Base-by-base conservation (phyloP, 1,140 invertebrate genomes). In the Idris sp. region DNA sequence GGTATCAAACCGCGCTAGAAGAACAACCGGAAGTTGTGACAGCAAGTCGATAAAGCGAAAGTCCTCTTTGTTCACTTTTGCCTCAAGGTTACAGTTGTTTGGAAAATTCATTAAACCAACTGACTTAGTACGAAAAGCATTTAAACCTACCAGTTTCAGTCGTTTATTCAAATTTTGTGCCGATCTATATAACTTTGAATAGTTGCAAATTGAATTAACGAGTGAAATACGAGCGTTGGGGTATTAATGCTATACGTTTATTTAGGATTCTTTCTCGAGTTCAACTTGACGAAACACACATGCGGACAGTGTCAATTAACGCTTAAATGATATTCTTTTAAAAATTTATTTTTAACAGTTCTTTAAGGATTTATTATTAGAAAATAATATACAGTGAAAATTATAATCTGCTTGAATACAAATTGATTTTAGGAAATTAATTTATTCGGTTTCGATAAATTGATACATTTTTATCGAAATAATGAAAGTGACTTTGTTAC, bases 11-110 rank as follows among this genome's bases (percentile, higher is more conserved):
- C 46, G 43, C 43, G 54, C 58, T n/a, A n/a, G 53, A 61, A 44
- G 51, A 75, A 62, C 54, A 35, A 65, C 33, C 67, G 74, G 67
- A 72, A 72, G 54, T 72, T 67, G 41, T 67, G 74, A 76, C 74
- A 76, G 67, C 18, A 65, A 76, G 74, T 72, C 74, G 61, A 76
- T 76, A 65, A 48, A 69, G 74, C 59, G 61, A 76, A 76, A 76
- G 64, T 65, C 46, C 54, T n/a, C n/a, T 59, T 74, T 74, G 69
- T 74, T 65, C 46, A 33, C 53, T 74, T 53, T 64, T 65, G 46
- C 61, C 40, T 74, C 69, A 74, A 74, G 69, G 69, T 74, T 67
- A 54, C 54, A 40, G 51, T 44, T 43, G 44, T 33, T 65, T 13
- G 36, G 51, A 53, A 73, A 73, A 65, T 16, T 73, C 53, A 64